Evolutionary conservation across 2,888 invertebrate genomes (phyloP), one percentile per base, ranked within the genome.

Genomic region (Pocota personata): DNA sequence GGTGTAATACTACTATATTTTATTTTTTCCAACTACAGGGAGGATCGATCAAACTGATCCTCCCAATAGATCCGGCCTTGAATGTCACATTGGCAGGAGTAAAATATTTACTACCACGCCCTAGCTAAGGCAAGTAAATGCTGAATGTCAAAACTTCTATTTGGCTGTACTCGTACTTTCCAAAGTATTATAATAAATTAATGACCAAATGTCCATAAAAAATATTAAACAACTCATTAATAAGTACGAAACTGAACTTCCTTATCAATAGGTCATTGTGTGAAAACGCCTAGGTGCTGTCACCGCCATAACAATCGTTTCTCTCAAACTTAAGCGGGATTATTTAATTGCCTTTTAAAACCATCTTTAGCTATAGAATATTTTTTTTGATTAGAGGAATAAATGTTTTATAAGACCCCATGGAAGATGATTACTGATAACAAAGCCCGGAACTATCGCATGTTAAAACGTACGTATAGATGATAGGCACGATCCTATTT

Each of bases 221-320:
- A 12, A 19, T 40, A 24, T 5, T 27, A 40, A 69, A 30, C 27
- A 55, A 27, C 16, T 37, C 27, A 55, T 27, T 50, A 35, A 50
- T 46, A 19, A 32, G 32, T 6, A 64, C n/a, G 16, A 16, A 10
- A 14, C 14, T 40, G 50, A 32, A 6, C 37, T 52, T 16, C 2
- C 8, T 69, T 69, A 69, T 69, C 67, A 55, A 7, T 6, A n/a
- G 67, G 52, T 67, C 67, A 37, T 10, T 3, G 27, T 8, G 37
- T 27, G 50, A 35, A 8, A 32, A 1, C 19, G n/a, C 7, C 12
- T 37, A 58, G 55, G 27, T 30, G 27, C 55, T 7, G 37, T n/a
- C 21, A 7, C 21, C 27, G 43, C 12, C 16, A 57, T 35, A 37
- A 24, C 10, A 37, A 21, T 48, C 21, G 48, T 19, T 21, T 48